Base-by-base conservation (phyloP, 2,888 invertebrate species). In the Blastobasis adustella region DNA sequence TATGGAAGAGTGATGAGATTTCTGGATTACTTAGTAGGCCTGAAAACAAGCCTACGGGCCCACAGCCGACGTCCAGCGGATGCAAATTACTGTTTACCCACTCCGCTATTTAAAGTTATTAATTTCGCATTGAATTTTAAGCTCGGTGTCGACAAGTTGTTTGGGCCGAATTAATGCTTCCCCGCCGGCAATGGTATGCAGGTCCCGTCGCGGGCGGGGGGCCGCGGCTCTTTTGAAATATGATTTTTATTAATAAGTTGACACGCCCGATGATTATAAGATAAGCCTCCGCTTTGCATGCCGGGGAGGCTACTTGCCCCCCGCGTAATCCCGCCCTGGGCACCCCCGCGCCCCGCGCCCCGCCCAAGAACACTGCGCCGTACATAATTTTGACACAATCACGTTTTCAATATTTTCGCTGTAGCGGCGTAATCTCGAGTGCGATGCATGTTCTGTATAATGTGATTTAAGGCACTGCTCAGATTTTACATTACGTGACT, bases 241-340 rank as follows among this genome's bases (percentile, higher is more conserved):
- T 87, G 87, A 87, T 88, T 88, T 89, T 89, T 89, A 89, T 88
- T 89, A 89, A 89, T 89, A 88, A 89, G 76, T 85, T 86, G 88
- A 87, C 88, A 83, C 88, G 86, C 86, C 78, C 82, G 85, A 88
- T 87, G 89, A 88, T 89, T 88, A 89, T 84, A 79, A 85, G 88
- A 89, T 89, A 86, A 88, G 87, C 82, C 79, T 73, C 81, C 84
- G 83, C 82, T 88, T 88, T 86, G 83, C 87, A 88, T 88, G 86
- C 87, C 80, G 73, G 63, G 71, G 80, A 76, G 80, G 77, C 73
- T 73, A 66, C 78, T 76, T 80, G 83, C 65, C 62, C 61, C 58
- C 57, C 60, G 57, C 63, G 6, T 68, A 77, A 83, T 83, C 85
- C 84, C 82, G 79, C 73, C 63, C 65, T 67, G 76, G 73, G 76